Conservation (phyloP, 2,113 vertebrate genomes). For the Mungos mungo region DNA sequence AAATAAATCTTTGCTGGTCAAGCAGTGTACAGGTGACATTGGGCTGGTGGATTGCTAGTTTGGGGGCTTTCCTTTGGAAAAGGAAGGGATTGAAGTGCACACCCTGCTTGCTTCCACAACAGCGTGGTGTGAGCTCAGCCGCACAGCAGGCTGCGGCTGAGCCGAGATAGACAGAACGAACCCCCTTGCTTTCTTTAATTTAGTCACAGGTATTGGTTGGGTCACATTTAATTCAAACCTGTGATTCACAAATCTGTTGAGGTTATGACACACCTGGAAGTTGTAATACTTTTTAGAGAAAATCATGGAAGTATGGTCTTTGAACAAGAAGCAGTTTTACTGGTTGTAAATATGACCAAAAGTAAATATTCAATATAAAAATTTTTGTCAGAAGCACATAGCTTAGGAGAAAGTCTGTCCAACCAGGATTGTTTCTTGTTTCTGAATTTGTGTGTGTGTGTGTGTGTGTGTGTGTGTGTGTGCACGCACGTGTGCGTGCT, state of each 20-base stretch:
- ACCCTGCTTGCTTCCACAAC: too few relatives aligned
- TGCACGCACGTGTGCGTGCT: too few relatives aligned
- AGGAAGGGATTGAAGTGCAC: background rate
- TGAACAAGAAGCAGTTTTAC: conserved; percentile 10
- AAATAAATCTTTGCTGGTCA: background rate
- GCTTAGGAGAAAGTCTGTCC: background rate
- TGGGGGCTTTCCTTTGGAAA: background rate
- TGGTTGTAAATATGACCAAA: background rate
- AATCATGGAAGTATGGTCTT: background rate
- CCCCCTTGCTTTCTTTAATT: background rate
- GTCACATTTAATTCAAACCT: background rate
- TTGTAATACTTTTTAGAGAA: background rate
- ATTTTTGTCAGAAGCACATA: background rate
- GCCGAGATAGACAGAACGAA: background rate
- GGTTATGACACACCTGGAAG: background rate
- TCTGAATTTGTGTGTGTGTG: too few relatives aligned
- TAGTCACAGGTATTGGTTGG: background rate
- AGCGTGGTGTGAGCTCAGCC: background rate
- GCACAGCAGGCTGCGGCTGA: background rate
- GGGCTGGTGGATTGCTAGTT: background rate
- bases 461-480: too few relatives aligned
- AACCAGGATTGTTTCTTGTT: background rate
- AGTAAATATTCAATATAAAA: background rate
- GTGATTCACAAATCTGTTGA: background rate
- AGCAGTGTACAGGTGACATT: too few relatives aligned